Conservation (phyloP, 2,888 invertebrate species). For the Hypercompe scribonia region DNA sequence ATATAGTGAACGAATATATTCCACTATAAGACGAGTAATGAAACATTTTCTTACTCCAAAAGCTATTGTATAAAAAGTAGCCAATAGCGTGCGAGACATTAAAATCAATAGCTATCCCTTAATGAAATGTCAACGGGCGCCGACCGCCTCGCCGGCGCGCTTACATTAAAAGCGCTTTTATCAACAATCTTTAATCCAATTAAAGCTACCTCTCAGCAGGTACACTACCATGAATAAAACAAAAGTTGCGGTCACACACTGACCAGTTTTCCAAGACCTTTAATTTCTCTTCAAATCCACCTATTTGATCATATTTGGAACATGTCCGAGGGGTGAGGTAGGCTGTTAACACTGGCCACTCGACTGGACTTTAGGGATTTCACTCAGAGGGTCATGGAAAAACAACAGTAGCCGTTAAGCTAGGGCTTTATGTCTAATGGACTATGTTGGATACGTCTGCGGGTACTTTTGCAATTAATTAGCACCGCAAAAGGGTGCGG, state of each 20-base stretch:
- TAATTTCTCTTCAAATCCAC: constrained; percentile 35
- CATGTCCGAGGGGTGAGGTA: constrained; percentile 27
- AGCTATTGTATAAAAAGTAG: constrained; percentile 27
- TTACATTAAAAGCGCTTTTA: constrained; percentile 78
- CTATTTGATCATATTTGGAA: constrained; percentile 33
- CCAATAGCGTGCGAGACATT: constrained; percentile 56
- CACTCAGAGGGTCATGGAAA: constrained; percentile 71
- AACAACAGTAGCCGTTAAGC: constrained; percentile 73
- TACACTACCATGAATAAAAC: constrained; percentile 79
- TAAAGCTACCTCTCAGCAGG: constrained; percentile 77
- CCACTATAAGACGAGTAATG: background rate
- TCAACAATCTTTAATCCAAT: constrained; percentile 84
- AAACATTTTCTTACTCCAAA: constrained; percentile 16
- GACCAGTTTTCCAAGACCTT: constrained; percentile 58
- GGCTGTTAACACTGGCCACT: constrained; percentile 57
- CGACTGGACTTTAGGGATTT: constrained; percentile 77
- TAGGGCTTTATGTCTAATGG: constrained; percentile 79
- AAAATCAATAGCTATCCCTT: constrained; percentile 73
- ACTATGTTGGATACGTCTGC: constrained; percentile 69
- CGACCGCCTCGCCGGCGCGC: constrained; percentile 57
- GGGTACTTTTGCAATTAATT: constrained; percentile 79
- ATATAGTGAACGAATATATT: background rate
- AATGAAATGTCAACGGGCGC: constrained; percentile 74
- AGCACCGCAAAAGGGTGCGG: constrained; percentile 66
- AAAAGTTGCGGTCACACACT: constrained; percentile 66